These are phyloP conservation scores for Drosophila maculinotata DNA, from an alignment of 2,888 invertebrate species.

Conservation along the genomic window DNA sequence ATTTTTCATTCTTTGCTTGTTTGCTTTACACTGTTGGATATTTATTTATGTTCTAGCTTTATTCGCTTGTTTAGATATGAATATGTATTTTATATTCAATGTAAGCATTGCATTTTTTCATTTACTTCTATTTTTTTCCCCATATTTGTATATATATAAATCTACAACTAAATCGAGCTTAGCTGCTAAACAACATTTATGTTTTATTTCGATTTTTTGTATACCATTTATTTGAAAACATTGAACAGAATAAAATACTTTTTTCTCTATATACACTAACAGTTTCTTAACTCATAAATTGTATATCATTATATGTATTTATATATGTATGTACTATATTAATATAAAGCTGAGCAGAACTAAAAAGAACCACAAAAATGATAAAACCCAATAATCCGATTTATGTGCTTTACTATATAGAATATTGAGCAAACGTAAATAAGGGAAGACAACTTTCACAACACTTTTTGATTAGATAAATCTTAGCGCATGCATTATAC, in stretches of 20 bases:
- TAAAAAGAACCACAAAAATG: slow-evolving; percentile 29
- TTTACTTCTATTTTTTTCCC: slow-evolving; percentile 10
- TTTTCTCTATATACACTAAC: slow-evolving; percentile 60
- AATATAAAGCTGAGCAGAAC: slow-evolving; percentile 30
- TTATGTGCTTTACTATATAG: slow-evolving; percentile 4
- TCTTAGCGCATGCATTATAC: slow-evolving; percentile 57
- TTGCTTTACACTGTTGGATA: slow-evolving; percentile 26
- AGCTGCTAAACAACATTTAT: slow-evolving; percentile 58
- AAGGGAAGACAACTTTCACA: slow-evolving; percentile 80
- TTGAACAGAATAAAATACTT: slow-evolving; percentile 22
- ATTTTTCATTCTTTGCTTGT: slow-evolving; percentile 15
- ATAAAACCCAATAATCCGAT: slow-evolving; percentile 2
- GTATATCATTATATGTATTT: slow-evolving; percentile 13
- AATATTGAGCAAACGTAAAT: slow-evolving; percentile 56
- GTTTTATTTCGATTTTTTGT: slow-evolving; percentile 24
- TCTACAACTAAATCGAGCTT: slow-evolving; percentile 39
- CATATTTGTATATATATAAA: slow-evolving; percentile 26
- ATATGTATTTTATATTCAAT: slow-evolving; percentile 66
- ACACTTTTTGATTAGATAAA: slow-evolving; percentile 75
- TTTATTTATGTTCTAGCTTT: slow-evolving; percentile 26
- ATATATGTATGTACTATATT: neutral
- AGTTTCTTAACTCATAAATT: slow-evolving; percentile 11
- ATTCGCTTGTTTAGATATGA: slow-evolving; percentile 58
- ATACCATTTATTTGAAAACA: slow-evolving; percentile 14
- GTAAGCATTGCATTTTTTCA: slow-evolving; percentile 44